A percentile compares a stretch with the other conserved stretches of the same genome.
Conservation (phyloP, 2,797 vertebrate species). For the Syndactyla subalaris region DNA sequence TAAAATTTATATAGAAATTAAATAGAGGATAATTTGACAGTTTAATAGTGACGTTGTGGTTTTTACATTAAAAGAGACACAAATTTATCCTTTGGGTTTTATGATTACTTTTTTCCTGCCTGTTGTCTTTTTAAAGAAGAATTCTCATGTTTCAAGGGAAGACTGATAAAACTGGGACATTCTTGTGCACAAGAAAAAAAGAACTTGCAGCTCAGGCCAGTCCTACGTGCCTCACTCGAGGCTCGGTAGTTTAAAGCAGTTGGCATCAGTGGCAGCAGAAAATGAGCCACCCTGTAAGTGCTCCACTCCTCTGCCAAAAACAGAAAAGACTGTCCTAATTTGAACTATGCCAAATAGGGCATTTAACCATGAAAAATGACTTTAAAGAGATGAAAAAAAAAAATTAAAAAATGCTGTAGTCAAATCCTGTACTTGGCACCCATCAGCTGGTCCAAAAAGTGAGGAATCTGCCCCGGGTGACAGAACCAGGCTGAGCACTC, state of each 20-base stretch:
- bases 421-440: neutral
- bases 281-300: conserved; percentile 18
- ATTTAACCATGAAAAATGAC: conserved; percentile 19
- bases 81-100: conserved; percentile 15
- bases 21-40: conserved; percentile 42
- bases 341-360: conserved; percentile 13
- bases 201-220: neutral
- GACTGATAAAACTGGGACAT: neutral
- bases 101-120: neutral
- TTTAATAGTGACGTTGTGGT: neutral
- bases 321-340: neutral
- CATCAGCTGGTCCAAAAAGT: neutral
- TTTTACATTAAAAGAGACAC: conserved; percentile 44
- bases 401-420: neutral
- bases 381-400: neutral
- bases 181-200: neutral
- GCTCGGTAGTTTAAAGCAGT: neutral
- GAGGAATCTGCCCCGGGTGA: neutral
- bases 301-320: neutral
- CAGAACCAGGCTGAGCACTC: neutral
- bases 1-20: conserved; percentile 36
- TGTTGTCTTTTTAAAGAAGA: neutral
- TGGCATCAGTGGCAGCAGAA: neutral
- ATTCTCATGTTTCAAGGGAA: conserved; percentile 10
- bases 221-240: neutral